These are phyloP conservation scores for Phenganax stokvisi DNA, from an alignment of 92 coral and sea anemone species.

Conservation along the genomic window DNA sequence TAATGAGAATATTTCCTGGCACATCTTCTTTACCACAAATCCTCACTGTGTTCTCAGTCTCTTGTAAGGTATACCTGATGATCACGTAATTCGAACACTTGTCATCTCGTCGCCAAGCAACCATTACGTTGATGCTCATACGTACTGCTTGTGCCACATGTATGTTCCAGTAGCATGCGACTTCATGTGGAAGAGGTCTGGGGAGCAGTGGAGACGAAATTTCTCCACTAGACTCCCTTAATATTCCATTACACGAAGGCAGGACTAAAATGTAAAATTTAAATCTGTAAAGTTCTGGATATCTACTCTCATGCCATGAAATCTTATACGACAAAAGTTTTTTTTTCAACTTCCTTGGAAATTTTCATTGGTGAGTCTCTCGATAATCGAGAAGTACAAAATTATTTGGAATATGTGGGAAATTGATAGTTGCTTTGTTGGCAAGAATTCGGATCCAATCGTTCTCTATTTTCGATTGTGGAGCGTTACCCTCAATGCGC, in stretches of 20 bases:
- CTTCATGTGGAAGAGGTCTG: conserved; percentile 59
- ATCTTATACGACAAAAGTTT: too few species aligned
- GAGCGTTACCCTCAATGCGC: too few species aligned
- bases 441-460: too few species aligned
- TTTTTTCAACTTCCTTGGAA: too few species aligned
- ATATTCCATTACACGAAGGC: conserved; percentile 63
- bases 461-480: too few species aligned
- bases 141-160: conserved; percentile 59
- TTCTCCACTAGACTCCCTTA: conserved; percentile 51
- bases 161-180: conserved; percentile 71
- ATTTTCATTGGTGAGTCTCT: too few species aligned
- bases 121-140: conserved; percentile 55
- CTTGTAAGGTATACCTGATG: conserved; percentile 48
- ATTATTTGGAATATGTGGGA: too few species aligned
- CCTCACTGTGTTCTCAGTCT: conserved; percentile 45
- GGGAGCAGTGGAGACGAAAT: conserved; percentile 68
- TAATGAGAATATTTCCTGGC: conserved; percentile 53
- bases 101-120: conserved; percentile 64
- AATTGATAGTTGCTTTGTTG: too few species aligned
- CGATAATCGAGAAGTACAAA: too few species aligned
- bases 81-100: conserved; percentile 55
- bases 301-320: too few species aligned
- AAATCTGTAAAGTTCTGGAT: too few species aligned
- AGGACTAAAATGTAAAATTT: conserved; percentile 43
- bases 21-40: conserved; percentile 68